Conservation (phyloP, 1,140 invertebrate species). For the Scylla paramamosain region DNA sequence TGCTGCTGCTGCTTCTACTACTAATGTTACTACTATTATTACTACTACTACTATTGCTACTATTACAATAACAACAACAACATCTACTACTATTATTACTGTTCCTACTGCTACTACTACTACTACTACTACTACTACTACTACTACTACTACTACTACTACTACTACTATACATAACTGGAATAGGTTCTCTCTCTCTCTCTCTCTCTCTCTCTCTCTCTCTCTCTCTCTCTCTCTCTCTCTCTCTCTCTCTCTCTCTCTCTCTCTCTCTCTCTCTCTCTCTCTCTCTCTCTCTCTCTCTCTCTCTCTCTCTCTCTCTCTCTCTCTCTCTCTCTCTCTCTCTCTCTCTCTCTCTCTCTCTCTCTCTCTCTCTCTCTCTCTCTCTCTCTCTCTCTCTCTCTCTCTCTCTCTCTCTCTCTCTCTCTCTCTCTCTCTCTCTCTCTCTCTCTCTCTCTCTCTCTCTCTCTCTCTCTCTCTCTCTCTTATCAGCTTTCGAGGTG, state of each 20-base stretch:
- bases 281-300: slow-evolving; percentile 26
- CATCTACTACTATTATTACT: no score
- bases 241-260: slow-evolving; percentile 12
- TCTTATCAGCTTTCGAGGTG: not conserved
- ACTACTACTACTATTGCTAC: no score
- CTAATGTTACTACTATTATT: no score
- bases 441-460: slow-evolving; percentile 50
- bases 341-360: slow-evolving; percentile 49
- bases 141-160: no score
- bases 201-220: slow-evolving; percentile 12
- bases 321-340: slow-evolving; percentile 43
- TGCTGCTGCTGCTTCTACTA: no score
- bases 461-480: slow-evolving; percentile 12
- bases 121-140: no score
- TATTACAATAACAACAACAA: no score
- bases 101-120: no score
- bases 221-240: slow-evolving; percentile 12
- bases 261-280: not conserved
- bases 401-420: slow-evolving; percentile 55
- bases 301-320: slow-evolving; percentile 49
- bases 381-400: slow-evolving; percentile 51
- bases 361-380: slow-evolving; percentile 53
- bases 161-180: not conserved
- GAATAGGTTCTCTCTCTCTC: not conserved
- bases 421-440: slow-evolving; percentile 53